Base-by-base conservation (phyloP, 2,113 vertebrate genomes). In the Quiscalus mexicanus region DNA sequence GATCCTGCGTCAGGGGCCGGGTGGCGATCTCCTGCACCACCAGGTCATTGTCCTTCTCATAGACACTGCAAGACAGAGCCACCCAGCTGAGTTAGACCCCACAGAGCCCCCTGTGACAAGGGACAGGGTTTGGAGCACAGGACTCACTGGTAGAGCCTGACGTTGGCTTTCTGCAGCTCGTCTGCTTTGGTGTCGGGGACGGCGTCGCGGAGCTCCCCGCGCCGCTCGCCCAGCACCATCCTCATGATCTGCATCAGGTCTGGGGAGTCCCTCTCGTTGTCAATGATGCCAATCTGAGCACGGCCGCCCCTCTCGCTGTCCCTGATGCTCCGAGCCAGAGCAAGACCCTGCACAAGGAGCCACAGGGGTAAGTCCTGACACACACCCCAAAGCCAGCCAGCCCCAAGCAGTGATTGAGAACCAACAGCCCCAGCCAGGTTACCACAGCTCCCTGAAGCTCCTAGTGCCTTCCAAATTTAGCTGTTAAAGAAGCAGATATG, bases 21-120 rank as follows among this genome's bases (percentile, higher is more conserved):
- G 98, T 98, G 65, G 99, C 99, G 42, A 99, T 97, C 92, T 99
- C 99, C 92, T 99, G 98, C 53, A 99, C 98, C 93, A 99, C 97
- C 28, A 99, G 96, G 86, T 98, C 98, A 1, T 96, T 98, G 22
- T 97, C 97, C 49, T 97, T 97, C 80, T 99, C 99, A 4, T 98
- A 99, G 71, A 99, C 98, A 20, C 99, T 99, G 95, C 10, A 95
- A 97, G 49, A 21, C 86, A 97, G 75, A 92, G 69, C 28, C 67
- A 96, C 8, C 1, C 1, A 22, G 31, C 25, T 41, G 33, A 49
- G 69, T 84, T 1, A 94, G 71, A 20, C 8, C 30, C 31, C 24
- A 5, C 10, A 31, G 58, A 2, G 2, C 19, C 16, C 1, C 0
- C 12, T 0, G 1, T 1, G 33, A 37, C 41, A 15, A 50, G 9